phyloP scores from a whole-genome alignment of 2,113 vertebrate genomes.

The Pseudopodoces humilis region DNA sequence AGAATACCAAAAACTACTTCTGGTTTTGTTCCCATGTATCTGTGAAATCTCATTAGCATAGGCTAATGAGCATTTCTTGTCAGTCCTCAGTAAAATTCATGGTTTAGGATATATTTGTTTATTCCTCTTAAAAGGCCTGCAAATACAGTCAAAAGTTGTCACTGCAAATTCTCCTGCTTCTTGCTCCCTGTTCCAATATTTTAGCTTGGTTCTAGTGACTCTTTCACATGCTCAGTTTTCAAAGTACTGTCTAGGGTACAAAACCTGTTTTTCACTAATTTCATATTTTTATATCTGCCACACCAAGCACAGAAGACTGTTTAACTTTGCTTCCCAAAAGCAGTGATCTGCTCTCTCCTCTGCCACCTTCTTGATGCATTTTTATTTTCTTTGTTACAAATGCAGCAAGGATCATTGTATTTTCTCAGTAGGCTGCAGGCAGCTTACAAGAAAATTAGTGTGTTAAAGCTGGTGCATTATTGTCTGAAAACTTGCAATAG shows the following conservation, averaged over 20 bases:
- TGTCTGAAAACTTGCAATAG: background rate
- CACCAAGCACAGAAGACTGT: background rate
- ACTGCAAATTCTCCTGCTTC: background rate
- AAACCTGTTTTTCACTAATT: background rate
- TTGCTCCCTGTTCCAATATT: background rate
- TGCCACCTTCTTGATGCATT: background rate
- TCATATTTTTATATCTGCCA: background rate
- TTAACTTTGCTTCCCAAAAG: slow-evolving; percentile 21
- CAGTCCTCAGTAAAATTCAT: background rate
- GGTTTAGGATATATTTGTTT: background rate
- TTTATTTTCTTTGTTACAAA: slow-evolving; percentile 5
- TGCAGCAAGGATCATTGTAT: background rate
- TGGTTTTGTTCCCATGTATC: background rate
- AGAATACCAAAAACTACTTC: fast-evolving
- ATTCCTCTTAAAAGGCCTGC: background rate
- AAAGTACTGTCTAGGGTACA: background rate
- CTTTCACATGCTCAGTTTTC: background rate
- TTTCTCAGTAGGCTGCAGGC: background rate
- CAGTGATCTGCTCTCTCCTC: background rate
- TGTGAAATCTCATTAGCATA: background rate
- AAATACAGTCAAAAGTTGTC: background rate
- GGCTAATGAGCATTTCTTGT: background rate
- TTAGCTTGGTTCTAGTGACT: background rate
- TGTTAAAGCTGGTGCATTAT: background rate
- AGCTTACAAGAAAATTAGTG: background rate